Base-by-base conservation (phyloP, 2,888 invertebrate species). In the Deilephila porcellus region DNA sequence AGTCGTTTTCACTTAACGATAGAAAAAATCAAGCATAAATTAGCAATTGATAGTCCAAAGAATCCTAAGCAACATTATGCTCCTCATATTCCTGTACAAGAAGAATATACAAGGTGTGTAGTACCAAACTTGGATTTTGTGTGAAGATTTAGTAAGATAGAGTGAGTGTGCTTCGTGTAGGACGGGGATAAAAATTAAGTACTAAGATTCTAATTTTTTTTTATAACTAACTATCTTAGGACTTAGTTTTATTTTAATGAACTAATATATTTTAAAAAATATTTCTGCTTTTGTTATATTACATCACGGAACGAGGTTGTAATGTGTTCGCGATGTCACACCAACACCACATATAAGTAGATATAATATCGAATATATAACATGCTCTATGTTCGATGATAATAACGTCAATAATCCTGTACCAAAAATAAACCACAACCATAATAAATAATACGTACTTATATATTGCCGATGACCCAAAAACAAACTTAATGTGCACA, bases 251-350 rank as follows among this genome's bases (percentile, higher is more conserved):
- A 76, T 74, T 74, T 25, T 74, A 77, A 74, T 75, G 45, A 14
- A 45, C 1, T 45, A 45, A 45, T 45, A 11, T 11, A 11, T 45
- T 45, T 14, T 3, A 14, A 0, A 25, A 45, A 77, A 75, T 73
- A 75, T 72, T 56, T 76, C 62, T 76, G 76, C 75, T 60, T 73
- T 73, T 71, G 63, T 75, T 75, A 77, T 74, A 53, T 53, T 25
- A 60, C 70, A 73, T 74, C 32, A 29, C 70, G 67, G 71, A 74
- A 71, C 17, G 73, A 78, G 80, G 81, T 83, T 84, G 82, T 82
- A 83, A 84, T 80, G 81, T 85, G 82, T 83, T 74, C 75, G 74
- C 92, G 90, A 93, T 93, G 93, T 92, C 94, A 93, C 88, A 92
- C 94, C 94, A 94, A 93, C 93, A 93, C 94, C 93, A 89, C 71